Evolutionary conservation across 2,888 invertebrate species (phyloP).

Genomic region (Ischnura elegans): DNA sequence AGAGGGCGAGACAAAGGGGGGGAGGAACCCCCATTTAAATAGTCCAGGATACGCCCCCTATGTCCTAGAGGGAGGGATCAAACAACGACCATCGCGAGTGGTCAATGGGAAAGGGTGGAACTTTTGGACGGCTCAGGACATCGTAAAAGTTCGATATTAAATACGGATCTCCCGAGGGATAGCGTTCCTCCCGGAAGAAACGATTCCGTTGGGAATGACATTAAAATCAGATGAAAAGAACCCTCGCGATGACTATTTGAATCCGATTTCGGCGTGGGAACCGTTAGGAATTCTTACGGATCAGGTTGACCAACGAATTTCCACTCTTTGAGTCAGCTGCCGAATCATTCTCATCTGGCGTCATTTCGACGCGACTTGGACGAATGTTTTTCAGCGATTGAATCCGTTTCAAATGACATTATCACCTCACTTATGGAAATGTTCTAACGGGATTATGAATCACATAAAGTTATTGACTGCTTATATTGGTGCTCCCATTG

Average conservation of each 20-base stretch:
- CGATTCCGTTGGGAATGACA: constrained; percentile 2
- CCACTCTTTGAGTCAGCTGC: no score
- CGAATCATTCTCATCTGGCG: no score
- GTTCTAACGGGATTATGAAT: no score
- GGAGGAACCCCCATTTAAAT: neutral
- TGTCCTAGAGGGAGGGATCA: neutral
- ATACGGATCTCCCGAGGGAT: neutral
- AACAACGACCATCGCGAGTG: neutral
- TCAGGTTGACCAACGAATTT: neutral
- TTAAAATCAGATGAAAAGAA: neutral
- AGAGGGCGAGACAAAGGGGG: neutral
- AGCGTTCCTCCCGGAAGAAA: neutral
- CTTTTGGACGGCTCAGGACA: neutral
- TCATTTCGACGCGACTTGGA: no score
- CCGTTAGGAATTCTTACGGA: neutral
- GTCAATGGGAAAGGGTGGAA: constrained; percentile 22
- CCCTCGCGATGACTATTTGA: neutral
- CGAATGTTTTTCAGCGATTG: no score
- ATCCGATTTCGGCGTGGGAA: neutral
- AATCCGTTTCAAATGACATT: no score
- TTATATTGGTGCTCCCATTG: no score
- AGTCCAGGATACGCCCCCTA: constrained; percentile 17
- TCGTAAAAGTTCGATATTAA: constrained; percentile 28
- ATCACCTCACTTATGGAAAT: no score
- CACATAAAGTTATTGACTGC: no score